Base-by-base conservation (phyloP, 2,797 vertebrate species). In the Zenarchopterus dispar region DNA sequence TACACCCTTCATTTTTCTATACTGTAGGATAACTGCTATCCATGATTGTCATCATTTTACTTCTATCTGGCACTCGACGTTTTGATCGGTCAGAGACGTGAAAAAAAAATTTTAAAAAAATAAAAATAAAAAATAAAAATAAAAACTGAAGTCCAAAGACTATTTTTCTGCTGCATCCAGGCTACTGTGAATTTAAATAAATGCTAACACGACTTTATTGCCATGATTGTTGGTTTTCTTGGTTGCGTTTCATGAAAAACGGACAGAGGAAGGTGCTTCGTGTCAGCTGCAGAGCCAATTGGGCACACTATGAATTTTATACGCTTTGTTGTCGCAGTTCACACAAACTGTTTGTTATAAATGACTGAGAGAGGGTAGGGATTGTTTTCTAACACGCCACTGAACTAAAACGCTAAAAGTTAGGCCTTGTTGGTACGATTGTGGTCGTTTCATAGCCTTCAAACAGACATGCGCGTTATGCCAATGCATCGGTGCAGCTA, bases 141-240 rank as follows among this genome's bases (percentile, higher is more conserved):
- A 21, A 62, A 53, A 81, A 90, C 92, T 96, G 91, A 95, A 96
- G 95, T 97, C 97, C 96, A 99, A 99, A 99, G 97, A 98, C 95
- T 96, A 94, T 96, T 88, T 89, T 96, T 95, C 96, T 97, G 97
- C 96, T 99, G 97, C 96, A 97, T 96, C 96, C 95, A 96, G 95
- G 95, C 87, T 87, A 97, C 96, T 98, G 96, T 98, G 96, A 98
- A 96, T 93, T 82, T 91, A 95, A 92, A 93, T 95, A 94, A 94
- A 96, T 94, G 94, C 93, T 94, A 94, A 94, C 92, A 91, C 91
- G 75, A 93, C 84, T 94, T 94, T 92, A 91, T 94, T 93, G 90
- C 88, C 91, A 86, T 77, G 84, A 76, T 84, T 84, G 78, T 86
- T 88, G 86, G 59, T 88, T 85, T 89, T 78, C 77, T 90, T 81